These are phyloP conservation scores for Nomada fucata DNA, from an alignment of 2,888 invertebrate species.

Conservation along the genomic window DNA sequence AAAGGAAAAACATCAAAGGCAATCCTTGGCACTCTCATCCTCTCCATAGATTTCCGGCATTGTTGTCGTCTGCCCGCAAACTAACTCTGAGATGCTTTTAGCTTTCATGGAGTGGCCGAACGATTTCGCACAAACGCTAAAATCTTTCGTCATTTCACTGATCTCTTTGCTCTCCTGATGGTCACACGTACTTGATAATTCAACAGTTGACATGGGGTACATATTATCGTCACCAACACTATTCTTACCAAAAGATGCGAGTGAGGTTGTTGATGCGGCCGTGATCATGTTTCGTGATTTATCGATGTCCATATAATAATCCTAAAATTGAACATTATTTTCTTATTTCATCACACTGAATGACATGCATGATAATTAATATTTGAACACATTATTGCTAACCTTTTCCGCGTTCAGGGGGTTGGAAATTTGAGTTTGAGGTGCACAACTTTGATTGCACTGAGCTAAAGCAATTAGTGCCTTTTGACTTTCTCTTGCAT, in stretches of 20 bases:
- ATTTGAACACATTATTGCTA: background rate
- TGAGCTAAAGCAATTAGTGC: slow-evolving; percentile 85
- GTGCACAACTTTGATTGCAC: slow-evolving; percentile 79
- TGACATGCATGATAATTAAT: background rate
- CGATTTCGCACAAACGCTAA: slow-evolving; percentile 79
- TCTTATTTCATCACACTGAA: background rate
- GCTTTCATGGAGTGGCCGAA: slow-evolving; percentile 76
- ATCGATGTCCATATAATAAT: slow-evolving; percentile 82
- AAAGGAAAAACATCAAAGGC: slow-evolving; percentile 80
- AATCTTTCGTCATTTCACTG: slow-evolving; percentile 80
- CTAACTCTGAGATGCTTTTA: slow-evolving; percentile 68
- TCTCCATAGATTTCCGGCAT: slow-evolving; percentile 75
- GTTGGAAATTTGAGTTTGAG: slow-evolving; percentile 67
- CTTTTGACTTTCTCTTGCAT: slow-evolving; percentile 91
- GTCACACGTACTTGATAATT: slow-evolving; percentile 56
- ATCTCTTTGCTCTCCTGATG: slow-evolving; percentile 77
- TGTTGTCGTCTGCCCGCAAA: slow-evolving; percentile 59
- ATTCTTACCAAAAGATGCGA: slow-evolving; percentile 84
- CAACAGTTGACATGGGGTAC: slow-evolving; percentile 65
- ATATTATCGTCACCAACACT: slow-evolving; percentile 71
- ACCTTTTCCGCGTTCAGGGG: slow-evolving; percentile 72
- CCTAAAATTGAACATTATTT: slow-evolving; percentile 60
- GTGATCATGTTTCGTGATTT: slow-evolving; percentile 79
- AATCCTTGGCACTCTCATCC: slow-evolving; percentile 80
- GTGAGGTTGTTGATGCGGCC: slow-evolving; percentile 85